Evolutionary conservation across 2,888 invertebrate genomes (phyloP).

Genomic region (Archips crataeganus): DNA sequence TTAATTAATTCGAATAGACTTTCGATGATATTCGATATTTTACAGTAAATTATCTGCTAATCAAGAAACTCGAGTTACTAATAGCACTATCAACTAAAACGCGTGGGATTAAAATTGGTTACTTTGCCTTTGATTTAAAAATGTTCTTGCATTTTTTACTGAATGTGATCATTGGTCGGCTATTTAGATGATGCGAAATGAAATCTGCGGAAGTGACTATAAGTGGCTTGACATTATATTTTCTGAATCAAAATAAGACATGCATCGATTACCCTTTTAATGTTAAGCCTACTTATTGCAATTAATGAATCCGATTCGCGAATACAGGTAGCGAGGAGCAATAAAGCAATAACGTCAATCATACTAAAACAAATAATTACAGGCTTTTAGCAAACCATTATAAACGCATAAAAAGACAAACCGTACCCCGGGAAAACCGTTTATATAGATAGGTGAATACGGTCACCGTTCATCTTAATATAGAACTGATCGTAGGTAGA

Average conservation of each 20-base stretch:
- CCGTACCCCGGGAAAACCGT: slow-evolving; percentile 12
- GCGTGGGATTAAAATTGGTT: background rate
- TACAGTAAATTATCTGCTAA: slow-evolving; percentile 1
- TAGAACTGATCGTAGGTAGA: slow-evolving; percentile 35
- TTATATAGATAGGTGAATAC: slow-evolving; percentile 22
- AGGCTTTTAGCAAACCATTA: background rate
- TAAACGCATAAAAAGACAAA: slow-evolving; percentile 5
- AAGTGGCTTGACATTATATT: slow-evolving; percentile 6
- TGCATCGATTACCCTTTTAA: slow-evolving; percentile 18
- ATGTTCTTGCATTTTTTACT: background rate
- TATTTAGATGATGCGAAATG: slow-evolving; percentile 5
- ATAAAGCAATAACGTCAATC: background rate
- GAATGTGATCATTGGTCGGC: background rate
- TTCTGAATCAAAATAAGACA: background rate
- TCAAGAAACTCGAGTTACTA: background rate
- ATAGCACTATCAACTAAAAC: background rate
- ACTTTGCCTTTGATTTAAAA: background rate
- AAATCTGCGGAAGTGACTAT: slow-evolving; percentile 13
- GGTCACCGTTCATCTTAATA: slow-evolving; percentile 27
- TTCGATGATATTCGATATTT: slow-evolving; percentile 1
- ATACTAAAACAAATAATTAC: background rate
- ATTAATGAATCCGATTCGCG: background rate
- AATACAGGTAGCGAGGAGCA: background rate
- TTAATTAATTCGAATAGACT: background rate
- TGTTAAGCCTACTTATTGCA: background rate